These are phyloP conservation scores for Geococcyx californianus DNA, from an alignment of 2,113 vertebrate genomes.

Conservation along the genomic window DNA sequence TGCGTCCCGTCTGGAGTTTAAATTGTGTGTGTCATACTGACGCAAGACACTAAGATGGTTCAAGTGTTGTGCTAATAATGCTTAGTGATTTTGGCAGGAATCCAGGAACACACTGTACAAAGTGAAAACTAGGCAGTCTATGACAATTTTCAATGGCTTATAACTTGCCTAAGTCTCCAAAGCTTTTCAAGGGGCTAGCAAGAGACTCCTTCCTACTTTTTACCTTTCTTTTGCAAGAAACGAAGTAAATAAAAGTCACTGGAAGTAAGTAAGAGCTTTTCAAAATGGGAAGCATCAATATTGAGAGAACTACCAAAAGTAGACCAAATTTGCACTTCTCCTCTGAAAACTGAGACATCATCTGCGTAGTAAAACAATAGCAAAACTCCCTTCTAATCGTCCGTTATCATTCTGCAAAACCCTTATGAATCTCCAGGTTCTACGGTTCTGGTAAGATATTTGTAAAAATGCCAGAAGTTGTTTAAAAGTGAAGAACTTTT, in stretches of 20 bases:
- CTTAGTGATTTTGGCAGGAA: slow-evolving; percentile 52
- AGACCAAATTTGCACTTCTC: not conserved
- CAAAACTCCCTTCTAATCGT: not conserved
- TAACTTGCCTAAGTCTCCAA: slow-evolving; percentile 1
- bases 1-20: slow-evolving; percentile 49
- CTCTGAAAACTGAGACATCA: not conserved
- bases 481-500: not conserved
- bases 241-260: not conserved
- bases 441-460: not conserved
- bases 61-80: slow-evolving; percentile 63
- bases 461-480: not conserved
- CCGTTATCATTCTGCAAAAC: not conserved
- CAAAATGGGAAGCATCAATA: not conserved
- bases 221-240: not conserved
- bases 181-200: not conserved
- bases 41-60: slow-evolving; percentile 56
- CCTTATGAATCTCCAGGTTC: not conserved
- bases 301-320: not conserved
- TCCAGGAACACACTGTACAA: slow-evolving; percentile 61
- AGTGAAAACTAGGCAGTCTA: slow-evolving; percentile 28
- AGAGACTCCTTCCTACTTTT: not conserved
- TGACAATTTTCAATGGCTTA: slow-evolving; percentile 13
- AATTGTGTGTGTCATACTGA: slow-evolving; percentile 66
- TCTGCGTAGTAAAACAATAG: not conserved
- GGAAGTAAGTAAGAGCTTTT: not conserved